These are phyloP conservation scores for Dioctria linearis DNA, from an alignment of 2,888 invertebrate genomes.

Conservation along the genomic window DNA sequence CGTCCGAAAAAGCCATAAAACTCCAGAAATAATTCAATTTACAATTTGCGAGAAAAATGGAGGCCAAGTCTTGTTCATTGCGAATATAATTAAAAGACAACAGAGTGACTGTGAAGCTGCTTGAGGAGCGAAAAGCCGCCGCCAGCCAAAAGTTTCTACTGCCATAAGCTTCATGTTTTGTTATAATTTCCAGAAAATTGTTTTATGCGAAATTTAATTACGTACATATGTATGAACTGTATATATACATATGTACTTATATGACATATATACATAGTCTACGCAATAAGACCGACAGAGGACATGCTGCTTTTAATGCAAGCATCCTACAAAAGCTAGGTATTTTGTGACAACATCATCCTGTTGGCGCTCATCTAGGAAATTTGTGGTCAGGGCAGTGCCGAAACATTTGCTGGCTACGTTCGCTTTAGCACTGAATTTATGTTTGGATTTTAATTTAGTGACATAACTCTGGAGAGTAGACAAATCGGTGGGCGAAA, in stretches of 20 bases:
- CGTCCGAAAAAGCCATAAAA: slow-evolving; percentile 14
- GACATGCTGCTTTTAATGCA: not conserved
- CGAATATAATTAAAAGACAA: slow-evolving; percentile 50
- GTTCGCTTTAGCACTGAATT: too few species aligned
- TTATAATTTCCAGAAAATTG: slow-evolving; percentile 48
- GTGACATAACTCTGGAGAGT: too few species aligned
- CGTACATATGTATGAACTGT: not conserved
- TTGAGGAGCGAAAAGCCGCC: slow-evolving; percentile 1
- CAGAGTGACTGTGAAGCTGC: slow-evolving; percentile 1
- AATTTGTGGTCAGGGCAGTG: too few species aligned
- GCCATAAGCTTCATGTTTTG: slow-evolving; percentile 40
- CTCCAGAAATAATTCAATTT: slow-evolving; percentile 21
- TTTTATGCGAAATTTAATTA: slow-evolving; percentile 51
- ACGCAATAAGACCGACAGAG: not conserved
- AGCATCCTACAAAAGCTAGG: not conserved
- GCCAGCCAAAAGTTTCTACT: slow-evolving; percentile 2
- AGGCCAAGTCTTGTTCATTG: slow-evolving; percentile 32
- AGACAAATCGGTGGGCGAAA: too few species aligned
- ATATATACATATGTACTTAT: too few species aligned
- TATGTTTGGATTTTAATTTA: too few species aligned
- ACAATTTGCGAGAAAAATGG: slow-evolving; percentile 40
- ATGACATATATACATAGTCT: not conserved
- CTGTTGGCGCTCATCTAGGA: too few species aligned
- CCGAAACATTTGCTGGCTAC: too few species aligned
- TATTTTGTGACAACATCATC: too few species aligned